These are phyloP conservation scores for Strigamia transsilvanica DNA, from an alignment of 2,888 invertebrate genomes.

Conservation along the genomic window DNA sequence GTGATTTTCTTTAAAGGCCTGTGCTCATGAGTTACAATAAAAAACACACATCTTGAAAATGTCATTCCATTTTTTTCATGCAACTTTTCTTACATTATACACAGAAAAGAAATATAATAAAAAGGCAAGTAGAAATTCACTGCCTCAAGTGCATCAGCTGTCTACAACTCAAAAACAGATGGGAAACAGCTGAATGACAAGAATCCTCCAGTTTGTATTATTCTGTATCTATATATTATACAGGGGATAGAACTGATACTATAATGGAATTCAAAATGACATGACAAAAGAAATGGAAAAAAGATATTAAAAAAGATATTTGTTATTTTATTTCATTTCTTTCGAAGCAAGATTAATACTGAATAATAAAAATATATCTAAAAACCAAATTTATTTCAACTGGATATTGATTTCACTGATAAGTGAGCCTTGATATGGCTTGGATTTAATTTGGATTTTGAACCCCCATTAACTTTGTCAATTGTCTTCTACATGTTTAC, in stretches of 20 bases:
- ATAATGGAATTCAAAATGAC: not conserved
- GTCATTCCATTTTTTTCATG: not conserved
- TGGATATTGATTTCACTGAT: too few species aligned
- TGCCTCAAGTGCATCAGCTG: conserved; percentile 9
- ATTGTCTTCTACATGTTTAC: too few species aligned
- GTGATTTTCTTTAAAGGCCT: too few species aligned
- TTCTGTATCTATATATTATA: not conserved
- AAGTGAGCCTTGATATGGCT: too few species aligned
- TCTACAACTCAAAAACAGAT: conserved; percentile 28
- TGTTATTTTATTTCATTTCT: not conserved
- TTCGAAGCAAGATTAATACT: not conserved
- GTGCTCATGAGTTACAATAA: not conserved
- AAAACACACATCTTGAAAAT: not conserved
- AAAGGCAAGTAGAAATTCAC: not conserved
- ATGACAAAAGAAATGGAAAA: not conserved
- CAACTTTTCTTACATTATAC: not conserved
- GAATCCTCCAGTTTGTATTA: conserved; percentile 1
- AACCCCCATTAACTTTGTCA: too few species aligned
- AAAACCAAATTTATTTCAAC: too few species aligned
- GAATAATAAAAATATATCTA: too few species aligned
- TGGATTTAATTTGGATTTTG: too few species aligned
- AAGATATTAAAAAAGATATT: not conserved
- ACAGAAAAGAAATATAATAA: not conserved
- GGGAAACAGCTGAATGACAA: conserved; percentile 1
- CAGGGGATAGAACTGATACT: not conserved